Conservation (phyloP, 2,888 invertebrate genomes). For the Coleophora deauratella region DNA sequence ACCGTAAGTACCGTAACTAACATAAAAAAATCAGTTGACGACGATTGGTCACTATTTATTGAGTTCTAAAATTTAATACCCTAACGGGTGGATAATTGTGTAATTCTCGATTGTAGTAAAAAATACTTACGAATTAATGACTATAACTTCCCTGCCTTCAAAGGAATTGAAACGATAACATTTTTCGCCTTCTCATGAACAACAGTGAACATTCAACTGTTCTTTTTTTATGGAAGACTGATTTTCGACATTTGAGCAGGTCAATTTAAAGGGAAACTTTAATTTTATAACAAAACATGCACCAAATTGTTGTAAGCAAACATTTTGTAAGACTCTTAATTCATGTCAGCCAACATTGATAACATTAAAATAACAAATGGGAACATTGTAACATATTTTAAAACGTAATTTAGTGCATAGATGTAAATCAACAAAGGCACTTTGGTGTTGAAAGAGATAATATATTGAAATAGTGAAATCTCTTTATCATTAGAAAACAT, state of each 20-base stretch:
- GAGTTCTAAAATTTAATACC: no score
- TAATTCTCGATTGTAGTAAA: no score
- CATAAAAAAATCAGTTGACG: no score
- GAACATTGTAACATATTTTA: slow-evolving; percentile 74
- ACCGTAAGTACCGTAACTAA: no score
- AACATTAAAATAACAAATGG: slow-evolving; percentile 65
- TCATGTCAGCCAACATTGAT: slow-evolving; percentile 39
- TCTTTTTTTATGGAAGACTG: no score
- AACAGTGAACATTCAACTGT: no score
- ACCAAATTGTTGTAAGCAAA: no score
- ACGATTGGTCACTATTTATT: no score
- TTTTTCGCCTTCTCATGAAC: neutral
- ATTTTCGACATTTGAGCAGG: slow-evolving; percentile 19
- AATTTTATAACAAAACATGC: no score
- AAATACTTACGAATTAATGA: no score
- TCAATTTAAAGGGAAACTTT: slow-evolving; percentile 25
- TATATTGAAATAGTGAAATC: slow-evolving; percentile 57
- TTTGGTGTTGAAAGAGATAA: slow-evolving; percentile 45
- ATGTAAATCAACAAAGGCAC: slow-evolving; percentile 44
- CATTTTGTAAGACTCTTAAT: no score
- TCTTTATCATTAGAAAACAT: slow-evolving; percentile 62
- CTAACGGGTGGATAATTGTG: no score
- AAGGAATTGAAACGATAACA: slow-evolving; percentile 1
- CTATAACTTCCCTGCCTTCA: slow-evolving; percentile 1
- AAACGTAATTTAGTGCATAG: slow-evolving; percentile 67